Percentiles rank a stretch among this genome's conserved stretches.
Conservation (phyloP, 2,113 vertebrate species). For the mouse (Mus musculus) region DNA sequence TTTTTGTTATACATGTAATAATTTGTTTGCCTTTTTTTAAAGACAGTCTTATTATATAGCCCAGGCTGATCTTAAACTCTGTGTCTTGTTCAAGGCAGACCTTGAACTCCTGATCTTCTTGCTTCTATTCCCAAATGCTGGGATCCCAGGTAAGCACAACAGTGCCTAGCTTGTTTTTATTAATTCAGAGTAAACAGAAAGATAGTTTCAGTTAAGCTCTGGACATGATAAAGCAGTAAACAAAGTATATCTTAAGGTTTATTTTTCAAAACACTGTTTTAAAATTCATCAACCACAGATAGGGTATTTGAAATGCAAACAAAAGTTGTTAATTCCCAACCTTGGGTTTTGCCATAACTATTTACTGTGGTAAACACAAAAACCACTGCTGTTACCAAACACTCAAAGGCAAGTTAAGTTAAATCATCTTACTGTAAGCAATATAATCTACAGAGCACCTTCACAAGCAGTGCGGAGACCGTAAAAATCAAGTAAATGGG, state of each 20-base stretch:
- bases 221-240: slow-evolving; percentile 53
- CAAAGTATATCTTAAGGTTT: slow-evolving; percentile 43
- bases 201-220: slow-evolving; percentile 45
- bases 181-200: slow-evolving; percentile 41
- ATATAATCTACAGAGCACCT: background rate
- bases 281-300: slow-evolving; percentile 55
- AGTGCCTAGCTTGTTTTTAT: background rate
- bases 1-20: background rate
- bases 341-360: background rate
- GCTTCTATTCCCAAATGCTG: background rate
- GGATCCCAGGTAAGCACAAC: background rate
- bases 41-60: background rate
- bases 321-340: slow-evolving; percentile 52
- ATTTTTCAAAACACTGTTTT: slow-evolving; percentile 54
- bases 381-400: background rate
- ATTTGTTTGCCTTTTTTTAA: background rate
- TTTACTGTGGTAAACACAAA: slow-evolving; percentile 36
- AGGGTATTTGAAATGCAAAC: slow-evolving; percentile 69
- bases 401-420: slow-evolving; percentile 40
- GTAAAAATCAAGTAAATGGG: background rate
- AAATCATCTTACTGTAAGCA: slow-evolving; percentile 29
- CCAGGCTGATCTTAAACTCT: background rate
- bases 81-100: background rate
- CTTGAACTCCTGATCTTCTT: background rate
- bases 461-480: background rate